Evolutionary conservation across 2,797 vertebrate species (phyloP).

Genomic region (Erpetoichthys calabaricus): DNA sequence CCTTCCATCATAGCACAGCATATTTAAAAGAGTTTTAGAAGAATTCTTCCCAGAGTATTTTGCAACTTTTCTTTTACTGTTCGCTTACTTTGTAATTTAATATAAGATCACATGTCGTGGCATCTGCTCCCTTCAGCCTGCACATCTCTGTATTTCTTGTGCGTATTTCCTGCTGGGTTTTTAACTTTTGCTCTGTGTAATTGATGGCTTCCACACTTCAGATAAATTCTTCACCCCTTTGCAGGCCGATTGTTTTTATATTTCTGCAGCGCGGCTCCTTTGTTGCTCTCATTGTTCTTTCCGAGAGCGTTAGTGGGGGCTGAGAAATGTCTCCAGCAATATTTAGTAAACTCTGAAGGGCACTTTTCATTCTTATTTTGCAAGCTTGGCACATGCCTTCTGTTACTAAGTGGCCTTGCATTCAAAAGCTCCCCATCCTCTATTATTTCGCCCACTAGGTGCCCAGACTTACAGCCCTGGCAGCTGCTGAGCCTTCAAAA

Average conservation of each 20-base stretch:
- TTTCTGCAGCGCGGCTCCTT: constrained; percentile 43
- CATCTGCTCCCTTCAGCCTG: constrained; percentile 56
- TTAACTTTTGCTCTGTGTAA: constrained; percentile 56
- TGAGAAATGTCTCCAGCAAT: constrained; percentile 42
- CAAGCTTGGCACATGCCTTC: constrained; percentile 74
- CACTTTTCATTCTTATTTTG: constrained; percentile 61
- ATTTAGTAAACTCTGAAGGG: constrained; percentile 52
- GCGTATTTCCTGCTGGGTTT: constrained; percentile 49
- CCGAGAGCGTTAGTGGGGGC: constrained; percentile 48
- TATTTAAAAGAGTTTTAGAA: not conserved
- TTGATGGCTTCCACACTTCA: constrained; percentile 69
- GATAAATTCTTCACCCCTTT: constrained; percentile 34
- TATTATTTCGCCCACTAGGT: constrained; percentile 64
- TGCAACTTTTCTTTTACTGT: not conserved
- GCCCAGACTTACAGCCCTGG: constrained; percentile 69
- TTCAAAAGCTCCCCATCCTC: constrained; percentile 55
- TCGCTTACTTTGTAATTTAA: constrained; percentile 21
- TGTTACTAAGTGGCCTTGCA: constrained; percentile 74
- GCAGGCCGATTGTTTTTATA: constrained; percentile 49
- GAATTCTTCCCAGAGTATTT: not conserved
- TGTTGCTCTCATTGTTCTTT: constrained; percentile 48
- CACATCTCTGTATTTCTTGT: constrained; percentile 57
- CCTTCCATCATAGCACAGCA: too few species aligned
- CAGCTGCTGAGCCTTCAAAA: constrained; percentile 70
- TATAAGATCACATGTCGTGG: constrained; percentile 41